phyloP scores from a whole-genome alignment of 92 coral and sea anemone genomes.

The Umimayanthus kanabou region DNA sequence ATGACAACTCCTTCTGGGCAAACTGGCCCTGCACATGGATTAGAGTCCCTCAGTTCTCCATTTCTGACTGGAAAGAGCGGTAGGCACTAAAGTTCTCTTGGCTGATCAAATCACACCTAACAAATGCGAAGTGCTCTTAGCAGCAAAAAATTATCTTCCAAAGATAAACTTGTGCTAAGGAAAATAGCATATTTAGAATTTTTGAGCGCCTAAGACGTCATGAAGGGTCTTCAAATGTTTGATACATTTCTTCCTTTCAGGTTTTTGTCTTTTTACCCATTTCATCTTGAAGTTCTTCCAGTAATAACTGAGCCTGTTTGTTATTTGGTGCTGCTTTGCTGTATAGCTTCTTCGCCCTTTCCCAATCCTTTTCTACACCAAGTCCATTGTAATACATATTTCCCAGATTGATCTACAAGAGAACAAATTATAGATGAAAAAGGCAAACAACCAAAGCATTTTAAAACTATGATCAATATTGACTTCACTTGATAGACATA shows the following conservation, averaged over 20 bases:
- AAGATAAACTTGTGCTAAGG: not conserved
- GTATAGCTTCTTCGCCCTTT: slow-evolving; percentile 77
- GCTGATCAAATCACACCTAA: not conserved
- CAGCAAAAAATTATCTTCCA: not conserved
- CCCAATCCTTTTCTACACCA: slow-evolving; percentile 91
- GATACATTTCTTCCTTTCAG: not conserved
- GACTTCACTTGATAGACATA: not conserved
- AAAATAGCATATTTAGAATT: not conserved
- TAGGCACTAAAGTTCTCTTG: no score
- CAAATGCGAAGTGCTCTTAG: not conserved
- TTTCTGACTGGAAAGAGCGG: not conserved
- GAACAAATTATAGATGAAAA: slow-evolving; percentile 15
- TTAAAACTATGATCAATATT: not conserved
- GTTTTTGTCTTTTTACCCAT: slow-evolving; percentile 42
- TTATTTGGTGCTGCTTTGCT: slow-evolving; percentile 80
- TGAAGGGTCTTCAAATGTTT: not conserved
- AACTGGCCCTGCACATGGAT: not conserved
- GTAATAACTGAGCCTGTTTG: slow-evolving; percentile 79
- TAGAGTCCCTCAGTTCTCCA: not conserved
- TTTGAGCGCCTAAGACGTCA: no score
- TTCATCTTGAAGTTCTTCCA: slow-evolving; percentile 89
- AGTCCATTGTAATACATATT: slow-evolving; percentile 98
- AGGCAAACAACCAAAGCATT: no score
- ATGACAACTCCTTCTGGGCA: not conserved
- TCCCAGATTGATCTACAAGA: slow-evolving; percentile 87